A percentile compares a stretch with the other conserved stretches of the same genome.
phyloP scores from a whole-genome alignment of 2,888 invertebrate genomes.

The Rapana venosa region DNA sequence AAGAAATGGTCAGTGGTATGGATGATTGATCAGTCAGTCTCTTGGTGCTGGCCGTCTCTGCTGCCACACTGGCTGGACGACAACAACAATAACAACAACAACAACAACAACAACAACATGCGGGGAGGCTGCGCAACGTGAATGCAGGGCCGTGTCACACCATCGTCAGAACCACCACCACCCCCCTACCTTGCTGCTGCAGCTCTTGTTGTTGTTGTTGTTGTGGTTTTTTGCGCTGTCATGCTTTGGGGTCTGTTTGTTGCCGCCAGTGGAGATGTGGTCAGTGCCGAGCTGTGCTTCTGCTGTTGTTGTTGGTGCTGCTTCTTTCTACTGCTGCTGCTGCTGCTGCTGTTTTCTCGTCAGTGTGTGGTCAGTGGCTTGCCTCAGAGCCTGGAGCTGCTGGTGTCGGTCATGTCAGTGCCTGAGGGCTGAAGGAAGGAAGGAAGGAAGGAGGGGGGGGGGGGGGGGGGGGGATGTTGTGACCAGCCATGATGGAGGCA shows the following conservation, averaged over 20 bases:
- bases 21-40: too few species aligned
- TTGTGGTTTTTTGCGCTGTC: not conserved
- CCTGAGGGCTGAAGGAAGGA: too few species aligned
- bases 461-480: not conserved
- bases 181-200: not conserved
- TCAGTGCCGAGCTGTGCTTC: not conserved
- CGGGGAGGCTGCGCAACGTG: not conserved
- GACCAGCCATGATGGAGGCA: not conserved
- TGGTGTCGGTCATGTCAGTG: not conserved
- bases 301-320: not conserved
- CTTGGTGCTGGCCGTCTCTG: too few species aligned
- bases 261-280: too few species aligned
- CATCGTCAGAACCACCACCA: slow-evolving; percentile 10
- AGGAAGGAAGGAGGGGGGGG: too few species aligned
- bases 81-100: not conserved
- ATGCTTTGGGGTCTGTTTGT: too few species aligned
- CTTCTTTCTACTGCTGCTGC: not conserved
- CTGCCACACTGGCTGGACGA: not conserved
- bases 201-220: not conserved
- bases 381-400: not conserved
- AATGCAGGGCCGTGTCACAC: slow-evolving; percentile 24
- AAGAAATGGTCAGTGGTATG: too few species aligned
- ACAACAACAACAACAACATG: not conserved
- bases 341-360: not conserved
- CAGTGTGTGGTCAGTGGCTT: not conserved